Evolutionary conservation across 2,113 vertebrate species (phyloP).

Genomic region (Campylomormyrus numenius): DNA sequence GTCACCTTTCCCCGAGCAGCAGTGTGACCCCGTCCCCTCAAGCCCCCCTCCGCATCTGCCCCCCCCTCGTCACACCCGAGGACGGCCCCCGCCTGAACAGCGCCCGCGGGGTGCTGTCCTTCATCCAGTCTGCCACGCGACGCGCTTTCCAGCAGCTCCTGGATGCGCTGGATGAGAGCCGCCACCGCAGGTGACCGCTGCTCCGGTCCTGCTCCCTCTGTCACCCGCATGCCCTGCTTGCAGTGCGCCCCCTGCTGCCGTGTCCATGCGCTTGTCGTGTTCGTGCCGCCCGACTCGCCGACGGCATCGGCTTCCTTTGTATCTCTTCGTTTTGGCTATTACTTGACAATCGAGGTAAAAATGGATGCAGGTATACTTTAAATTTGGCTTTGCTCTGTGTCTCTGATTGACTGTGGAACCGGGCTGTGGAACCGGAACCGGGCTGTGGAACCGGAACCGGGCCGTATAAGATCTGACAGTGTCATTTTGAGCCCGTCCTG

Average conservation of each 20-base stretch:
- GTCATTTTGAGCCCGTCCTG: background rate
- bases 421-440: background rate
- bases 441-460: background rate
- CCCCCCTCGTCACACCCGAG: conserved; percentile 56
- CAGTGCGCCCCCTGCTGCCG: background rate
- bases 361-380: background rate
- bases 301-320: background rate
- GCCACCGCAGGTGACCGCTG: conserved; percentile 81
- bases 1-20: conserved; percentile 67
- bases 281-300: background rate
- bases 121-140: conserved; percentile 95
- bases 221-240: background rate
- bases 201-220: background rate
- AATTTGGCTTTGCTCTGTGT: background rate
- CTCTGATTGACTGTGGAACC: background rate
- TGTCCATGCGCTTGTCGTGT: background rate
- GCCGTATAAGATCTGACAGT: background rate
- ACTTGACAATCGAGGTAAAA: background rate
- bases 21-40: conserved; percentile 81
- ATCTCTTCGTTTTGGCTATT: background rate
- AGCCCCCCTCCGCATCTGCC: conserved; percentile 73
- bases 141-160: conserved; percentile 98
- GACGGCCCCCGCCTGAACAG: conserved; percentile 83
- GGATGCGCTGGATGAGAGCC: conserved; percentile 95
- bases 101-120: conserved; percentile 89